Evolutionary conservation across 2,113 vertebrate genomes (phyloP).

Genomic region (Proterorhinus semilunaris): DNA sequence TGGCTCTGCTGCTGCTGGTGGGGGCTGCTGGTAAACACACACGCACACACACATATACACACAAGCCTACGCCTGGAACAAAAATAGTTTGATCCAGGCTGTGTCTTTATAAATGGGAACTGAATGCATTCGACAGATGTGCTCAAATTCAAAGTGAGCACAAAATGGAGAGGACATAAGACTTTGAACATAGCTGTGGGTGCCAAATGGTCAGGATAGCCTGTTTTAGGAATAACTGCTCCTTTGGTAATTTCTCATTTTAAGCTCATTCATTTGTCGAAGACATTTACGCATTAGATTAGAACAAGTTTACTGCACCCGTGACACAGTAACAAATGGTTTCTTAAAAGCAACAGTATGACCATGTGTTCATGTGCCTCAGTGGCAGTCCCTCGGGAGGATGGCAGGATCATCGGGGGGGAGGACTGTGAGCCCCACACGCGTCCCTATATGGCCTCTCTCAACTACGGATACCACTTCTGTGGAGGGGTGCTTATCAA

Average conservation of each 20-base stretch:
- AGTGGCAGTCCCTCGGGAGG: slow-evolving; percentile 61
- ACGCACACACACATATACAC: slow-evolving; percentile 5
- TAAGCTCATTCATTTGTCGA: not conserved
- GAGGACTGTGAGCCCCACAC: slow-evolving; percentile 59
- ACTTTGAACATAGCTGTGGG: not conserved
- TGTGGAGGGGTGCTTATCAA: slow-evolving; percentile 76
- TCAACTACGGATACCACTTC: slow-evolving; percentile 75
- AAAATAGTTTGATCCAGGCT: not conserved
- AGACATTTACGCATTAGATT: not conserved
- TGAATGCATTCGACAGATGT: not conserved
- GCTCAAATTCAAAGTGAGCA: not conserved
- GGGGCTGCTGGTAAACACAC: slow-evolving; percentile 68
- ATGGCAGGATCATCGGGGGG: slow-evolving; percentile 69
- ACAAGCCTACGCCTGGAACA: not conserved
- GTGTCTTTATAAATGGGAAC: not conserved
- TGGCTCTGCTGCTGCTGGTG: slow-evolving; percentile 66
- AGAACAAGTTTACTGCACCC: not conserved
- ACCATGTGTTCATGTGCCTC: not conserved
- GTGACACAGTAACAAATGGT: not conserved
- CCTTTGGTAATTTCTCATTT: not conserved
- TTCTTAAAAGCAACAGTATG: not conserved
- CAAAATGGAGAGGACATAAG: not conserved
- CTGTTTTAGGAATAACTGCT: not conserved
- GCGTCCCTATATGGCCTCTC: slow-evolving; percentile 71
- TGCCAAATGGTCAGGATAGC: not conserved